A percentile compares a stretch with the other conserved stretches of the same genome.
Conservation (phyloP, 2,797 vertebrate species). For the Notamacropus eugenii region DNA sequence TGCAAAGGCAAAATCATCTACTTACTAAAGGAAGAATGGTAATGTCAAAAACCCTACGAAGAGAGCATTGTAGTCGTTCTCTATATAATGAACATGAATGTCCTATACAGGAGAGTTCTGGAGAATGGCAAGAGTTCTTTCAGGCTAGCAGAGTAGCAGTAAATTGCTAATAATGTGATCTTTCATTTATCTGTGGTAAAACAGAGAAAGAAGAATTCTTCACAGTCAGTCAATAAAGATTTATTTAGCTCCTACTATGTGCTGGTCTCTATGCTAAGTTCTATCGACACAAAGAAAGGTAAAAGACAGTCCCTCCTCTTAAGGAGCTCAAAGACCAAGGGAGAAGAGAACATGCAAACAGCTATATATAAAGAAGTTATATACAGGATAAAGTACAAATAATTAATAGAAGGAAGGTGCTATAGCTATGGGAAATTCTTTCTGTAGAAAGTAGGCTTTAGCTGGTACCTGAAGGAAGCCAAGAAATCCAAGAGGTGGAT, state of each 20-base stretch:
- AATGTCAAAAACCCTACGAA: not conserved
- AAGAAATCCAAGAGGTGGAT: not conserved
- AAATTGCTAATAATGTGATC: conserved; percentile 12
- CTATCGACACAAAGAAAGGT: not conserved
- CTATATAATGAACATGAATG: not conserved
- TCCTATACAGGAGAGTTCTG: not conserved
- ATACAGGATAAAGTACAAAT: not conserved
- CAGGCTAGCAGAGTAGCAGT: not conserved
- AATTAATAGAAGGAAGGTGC: not conserved
- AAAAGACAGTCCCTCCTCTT: not conserved
- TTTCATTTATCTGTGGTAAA: not conserved
- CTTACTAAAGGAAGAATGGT: conserved; percentile 16
- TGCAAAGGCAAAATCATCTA: not conserved
- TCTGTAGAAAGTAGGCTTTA: not conserved
- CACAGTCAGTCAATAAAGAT: not conserved
- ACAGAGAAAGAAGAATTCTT: not conserved
- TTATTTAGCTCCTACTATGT: not conserved
- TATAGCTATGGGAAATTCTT: not conserved
- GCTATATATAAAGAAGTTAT: not conserved
- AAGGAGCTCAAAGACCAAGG: not conserved
- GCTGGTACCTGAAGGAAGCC: not conserved
- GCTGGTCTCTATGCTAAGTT: not conserved
- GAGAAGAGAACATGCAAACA: not conserved
- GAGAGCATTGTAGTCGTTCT: not conserved
- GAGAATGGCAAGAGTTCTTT: not conserved